A percentile compares a stretch with the other conserved stretches of the same genome.
phyloP scores from a whole-genome alignment of 2,113 vertebrate species.

The Opisthocomus hoazin region DNA sequence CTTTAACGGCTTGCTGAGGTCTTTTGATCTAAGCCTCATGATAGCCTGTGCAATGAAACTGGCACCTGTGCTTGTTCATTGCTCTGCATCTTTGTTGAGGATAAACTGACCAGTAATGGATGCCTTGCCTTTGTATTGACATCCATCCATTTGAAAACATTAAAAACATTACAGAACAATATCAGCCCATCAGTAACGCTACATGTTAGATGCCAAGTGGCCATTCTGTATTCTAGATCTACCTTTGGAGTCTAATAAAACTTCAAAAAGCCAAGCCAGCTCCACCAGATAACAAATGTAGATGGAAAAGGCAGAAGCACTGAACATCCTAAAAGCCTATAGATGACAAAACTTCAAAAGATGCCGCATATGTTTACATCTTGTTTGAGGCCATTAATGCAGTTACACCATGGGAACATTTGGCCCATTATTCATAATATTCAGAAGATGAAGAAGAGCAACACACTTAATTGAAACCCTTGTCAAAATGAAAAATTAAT shows the following conservation, averaged over 20 bases:
- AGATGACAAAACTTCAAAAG: background rate
- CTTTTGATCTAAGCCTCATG: background rate
- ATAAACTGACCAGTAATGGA: background rate
- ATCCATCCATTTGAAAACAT: background rate
- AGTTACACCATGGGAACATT: slow-evolving; percentile 3
- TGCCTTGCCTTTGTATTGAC: background rate
- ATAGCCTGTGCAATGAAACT: background rate
- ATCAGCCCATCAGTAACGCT: background rate
- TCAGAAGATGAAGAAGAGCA: slow-evolving; percentile 26
- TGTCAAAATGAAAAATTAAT: slow-evolving; percentile 56
- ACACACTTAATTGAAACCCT: slow-evolving; percentile 53
- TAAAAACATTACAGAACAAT: background rate
- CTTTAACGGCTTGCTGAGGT: background rate
- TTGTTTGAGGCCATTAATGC: background rate
- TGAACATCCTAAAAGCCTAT: background rate
- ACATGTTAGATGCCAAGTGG: background rate
- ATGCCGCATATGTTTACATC: background rate
- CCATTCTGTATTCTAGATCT: background rate
- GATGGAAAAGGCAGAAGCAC: background rate
- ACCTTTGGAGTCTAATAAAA: background rate
- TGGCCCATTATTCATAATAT: slow-evolving; percentile 17
- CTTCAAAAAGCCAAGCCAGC: background rate
- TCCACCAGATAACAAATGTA: background rate
- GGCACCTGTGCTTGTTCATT: background rate
- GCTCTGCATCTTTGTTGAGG: background rate